These are phyloP conservation scores for Disparrhopalites patrizii DNA, from an alignment of 2,888 invertebrate species.

Conservation along the genomic window DNA sequence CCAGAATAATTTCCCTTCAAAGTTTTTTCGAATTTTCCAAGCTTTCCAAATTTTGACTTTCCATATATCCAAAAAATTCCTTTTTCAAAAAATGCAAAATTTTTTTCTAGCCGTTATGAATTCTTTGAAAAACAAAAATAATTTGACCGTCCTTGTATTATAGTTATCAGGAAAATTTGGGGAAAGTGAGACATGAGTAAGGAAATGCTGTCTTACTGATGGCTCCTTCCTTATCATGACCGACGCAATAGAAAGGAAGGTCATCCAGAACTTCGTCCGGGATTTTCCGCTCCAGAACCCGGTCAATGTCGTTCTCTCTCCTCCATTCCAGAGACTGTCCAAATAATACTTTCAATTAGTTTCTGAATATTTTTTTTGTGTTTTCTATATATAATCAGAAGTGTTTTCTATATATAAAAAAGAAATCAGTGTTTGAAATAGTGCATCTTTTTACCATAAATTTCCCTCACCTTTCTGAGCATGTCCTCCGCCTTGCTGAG, in stretches of 20 bases:
- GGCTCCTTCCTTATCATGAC: slow-evolving; percentile 17
- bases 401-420: neutral
- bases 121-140: neutral
- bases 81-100: neutral
- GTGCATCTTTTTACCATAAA: neutral
- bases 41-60: no score
- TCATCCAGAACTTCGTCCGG: neutral
- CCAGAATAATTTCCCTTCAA: no score
- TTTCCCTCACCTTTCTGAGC: slow-evolving; percentile 1
- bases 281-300: neutral
- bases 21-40: no score
- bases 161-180: neutral
- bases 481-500: slow-evolving; percentile 11
- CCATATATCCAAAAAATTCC: no score
- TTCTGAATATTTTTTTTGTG: neutral
- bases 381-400: no score
- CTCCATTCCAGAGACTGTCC: slow-evolving; percentile 16
- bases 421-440: neutral
- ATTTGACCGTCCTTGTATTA: neutral
- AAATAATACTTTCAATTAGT: neutral
- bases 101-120: neutral
- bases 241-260: slow-evolving; percentile 9
- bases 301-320: slow-evolving; percentile 17
- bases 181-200: neutral
- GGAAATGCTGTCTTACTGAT: neutral